Evolutionary conservation across 2,113 vertebrate species (phyloP).

Genomic region (Gallinago undulata): DNA sequence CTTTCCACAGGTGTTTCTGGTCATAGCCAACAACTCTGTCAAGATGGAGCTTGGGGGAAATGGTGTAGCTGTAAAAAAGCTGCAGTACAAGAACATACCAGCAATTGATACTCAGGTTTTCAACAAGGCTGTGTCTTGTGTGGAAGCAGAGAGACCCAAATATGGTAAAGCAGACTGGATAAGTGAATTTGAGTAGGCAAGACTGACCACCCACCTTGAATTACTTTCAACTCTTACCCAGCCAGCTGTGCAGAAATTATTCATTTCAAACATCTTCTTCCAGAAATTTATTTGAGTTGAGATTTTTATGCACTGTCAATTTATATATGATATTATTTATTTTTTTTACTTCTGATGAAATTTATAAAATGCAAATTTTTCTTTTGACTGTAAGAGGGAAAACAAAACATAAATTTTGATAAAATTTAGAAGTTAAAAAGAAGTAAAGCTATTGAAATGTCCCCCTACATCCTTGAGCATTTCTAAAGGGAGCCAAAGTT

Average conservation of each 20-base stretch:
- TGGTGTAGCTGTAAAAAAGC: background rate
- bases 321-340: background rate
- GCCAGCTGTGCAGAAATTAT: background rate
- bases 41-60: background rate
- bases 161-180: background rate
- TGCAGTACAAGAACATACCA: background rate
- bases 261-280: background rate
- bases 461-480: background rate
- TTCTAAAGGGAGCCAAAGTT: background rate
- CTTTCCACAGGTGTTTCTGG: constrained; percentile 70
- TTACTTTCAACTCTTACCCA: background rate
- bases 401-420: background rate
- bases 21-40: constrained; percentile 61
- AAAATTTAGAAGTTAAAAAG: background rate
- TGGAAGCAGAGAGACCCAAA: background rate
- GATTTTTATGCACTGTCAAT: background rate
- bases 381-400: background rate
- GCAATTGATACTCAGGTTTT: background rate
- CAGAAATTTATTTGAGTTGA: background rate
- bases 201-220: constrained; percentile 61
- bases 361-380: background rate
- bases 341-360: background rate
- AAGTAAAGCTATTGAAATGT: background rate
- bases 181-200: background rate
- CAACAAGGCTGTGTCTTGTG: background rate